Evolutionary conservation across 2,113 vertebrate species (phyloP).

Genomic region (Brachionichthys hirsutus): DNA sequence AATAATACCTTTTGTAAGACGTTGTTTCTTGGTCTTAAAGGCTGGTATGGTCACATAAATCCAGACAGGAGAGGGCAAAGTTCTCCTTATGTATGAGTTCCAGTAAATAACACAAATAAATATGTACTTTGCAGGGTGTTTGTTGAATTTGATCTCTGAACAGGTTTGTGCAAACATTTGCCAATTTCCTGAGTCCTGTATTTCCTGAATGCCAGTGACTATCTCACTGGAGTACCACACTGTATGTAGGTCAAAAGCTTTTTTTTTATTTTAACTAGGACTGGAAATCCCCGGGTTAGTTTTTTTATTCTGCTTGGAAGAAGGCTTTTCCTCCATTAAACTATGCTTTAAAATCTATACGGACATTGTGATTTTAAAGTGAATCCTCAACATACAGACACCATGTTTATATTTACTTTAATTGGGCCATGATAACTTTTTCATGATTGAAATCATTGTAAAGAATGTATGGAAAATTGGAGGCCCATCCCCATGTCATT

Average conservation of each 20-base stretch:
- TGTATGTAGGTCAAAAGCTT: conserved; percentile 68
- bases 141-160: background rate
- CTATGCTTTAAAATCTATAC: conserved; percentile 23
- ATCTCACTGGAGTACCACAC: conserved; percentile 13
- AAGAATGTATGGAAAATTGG: too few species aligned
- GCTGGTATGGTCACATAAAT: background rate
- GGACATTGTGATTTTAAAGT: conserved; percentile 3
- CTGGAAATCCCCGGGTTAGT: conserved; percentile 54
- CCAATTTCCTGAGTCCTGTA: conserved; percentile 19
- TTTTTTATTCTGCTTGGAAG: conserved; percentile 33
- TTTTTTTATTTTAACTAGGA: conserved; percentile 61
- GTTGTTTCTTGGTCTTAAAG: background rate
- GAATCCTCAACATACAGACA: background rate
- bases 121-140: conserved; percentile 6
- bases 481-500: too few species aligned
- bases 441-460: too few species aligned
- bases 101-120: background rate
- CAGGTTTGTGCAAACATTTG: conserved; percentile 6
- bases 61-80: background rate
- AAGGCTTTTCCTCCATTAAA: conserved; percentile 27
- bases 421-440: too few species aligned
- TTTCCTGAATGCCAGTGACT: conserved; percentile 31
- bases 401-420: too few species aligned
- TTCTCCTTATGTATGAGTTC: background rate
- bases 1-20: too few species aligned